Evolutionary conservation across 2,113 vertebrate genomes (phyloP).

Genomic region (Oncorhynchus kisutch): DNA sequence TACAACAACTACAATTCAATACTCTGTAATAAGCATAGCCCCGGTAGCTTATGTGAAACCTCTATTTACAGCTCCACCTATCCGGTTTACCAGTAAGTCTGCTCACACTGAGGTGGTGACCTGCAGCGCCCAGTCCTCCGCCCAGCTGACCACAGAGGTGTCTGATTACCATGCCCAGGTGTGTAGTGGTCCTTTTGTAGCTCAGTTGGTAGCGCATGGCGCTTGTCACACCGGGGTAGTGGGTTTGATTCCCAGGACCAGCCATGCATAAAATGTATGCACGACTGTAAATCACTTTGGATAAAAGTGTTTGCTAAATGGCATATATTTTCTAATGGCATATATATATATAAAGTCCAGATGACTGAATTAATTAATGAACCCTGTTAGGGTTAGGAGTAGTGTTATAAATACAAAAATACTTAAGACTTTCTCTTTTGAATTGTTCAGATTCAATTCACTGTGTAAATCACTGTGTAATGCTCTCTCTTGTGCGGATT

Average conservation of each 20-base stretch:
- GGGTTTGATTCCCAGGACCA: no score
- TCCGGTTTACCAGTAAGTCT: slow-evolving; percentile 74
- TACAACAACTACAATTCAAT: neutral
- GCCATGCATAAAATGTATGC: no score
- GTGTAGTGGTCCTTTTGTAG: slow-evolving; percentile 58
- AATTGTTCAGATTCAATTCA: no score
- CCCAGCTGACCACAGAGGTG: slow-evolving; percentile 81
- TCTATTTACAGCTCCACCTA: slow-evolving; percentile 65
- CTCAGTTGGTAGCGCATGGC: neutral
- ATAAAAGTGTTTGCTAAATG: no score
- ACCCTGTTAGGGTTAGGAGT: no score
- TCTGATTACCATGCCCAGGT: slow-evolving; percentile 74
- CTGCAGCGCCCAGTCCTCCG: slow-evolving; percentile 70
- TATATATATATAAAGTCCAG: neutral
- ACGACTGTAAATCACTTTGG: no score
- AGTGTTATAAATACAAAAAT: no score
- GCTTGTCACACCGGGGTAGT: no score
- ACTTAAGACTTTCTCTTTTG: no score
- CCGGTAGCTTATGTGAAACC: neutral
- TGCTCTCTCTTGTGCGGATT: no score
- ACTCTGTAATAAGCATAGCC: neutral
- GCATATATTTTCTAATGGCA: neutral
- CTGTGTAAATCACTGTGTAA: no score
- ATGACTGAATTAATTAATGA: neutral
- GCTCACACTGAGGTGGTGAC: slow-evolving; percentile 62